Evolutionary conservation across 1,140 invertebrate species (phyloP), one percentile per base, ranked within the genome.

Genomic region (Alviniconcha marisindica): DNA sequence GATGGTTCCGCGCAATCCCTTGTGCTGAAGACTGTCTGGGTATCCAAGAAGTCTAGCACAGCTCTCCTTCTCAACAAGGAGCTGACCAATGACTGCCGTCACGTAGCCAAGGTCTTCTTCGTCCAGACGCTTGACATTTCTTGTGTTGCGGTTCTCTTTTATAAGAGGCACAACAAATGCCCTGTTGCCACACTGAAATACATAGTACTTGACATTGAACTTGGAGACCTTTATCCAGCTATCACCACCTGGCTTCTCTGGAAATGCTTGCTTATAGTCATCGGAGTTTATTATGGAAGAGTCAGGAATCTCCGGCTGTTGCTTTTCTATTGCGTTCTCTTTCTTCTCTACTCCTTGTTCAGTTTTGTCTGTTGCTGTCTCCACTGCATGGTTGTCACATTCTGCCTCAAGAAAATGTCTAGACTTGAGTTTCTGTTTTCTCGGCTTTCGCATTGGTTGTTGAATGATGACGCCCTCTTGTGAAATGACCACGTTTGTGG

Each of bases 151-250:
- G 21, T 31, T n/a, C 1, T 48, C 51, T 10, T 33, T 28, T 44
- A 66, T 40, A 1, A 80, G 60, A 69, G 78, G 78, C 7, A 80
- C 60, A 80, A 69, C 33, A 44, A 80, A 80, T 12, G 78, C 78
- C 33, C 78, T 80, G 38, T 60, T 38, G 1, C 33, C 12, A 44
- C 44, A 2, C 36, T 60, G n/a, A 80, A 66, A 80, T 14, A 80
- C 60, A 44, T 80, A 80, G 38, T 80, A 80, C 40, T 44, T 80
- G 0, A 80, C 24, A 28, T 44, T 44, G n/a, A 80, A 80, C 40
- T 69, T 66, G 4, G 56, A 80, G 15, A 36, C 69, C 31, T 63
- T 80, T 12, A 66, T 10, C 77, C 51, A 60, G 21, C 31, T 40
- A 15, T 5, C 36, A 18, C 38, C 21, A 40, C 24, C 15, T 69